Evolutionary conservation across 2,113 vertebrate genomes (phyloP).

Genomic region (Hiodon alosoides): DNA sequence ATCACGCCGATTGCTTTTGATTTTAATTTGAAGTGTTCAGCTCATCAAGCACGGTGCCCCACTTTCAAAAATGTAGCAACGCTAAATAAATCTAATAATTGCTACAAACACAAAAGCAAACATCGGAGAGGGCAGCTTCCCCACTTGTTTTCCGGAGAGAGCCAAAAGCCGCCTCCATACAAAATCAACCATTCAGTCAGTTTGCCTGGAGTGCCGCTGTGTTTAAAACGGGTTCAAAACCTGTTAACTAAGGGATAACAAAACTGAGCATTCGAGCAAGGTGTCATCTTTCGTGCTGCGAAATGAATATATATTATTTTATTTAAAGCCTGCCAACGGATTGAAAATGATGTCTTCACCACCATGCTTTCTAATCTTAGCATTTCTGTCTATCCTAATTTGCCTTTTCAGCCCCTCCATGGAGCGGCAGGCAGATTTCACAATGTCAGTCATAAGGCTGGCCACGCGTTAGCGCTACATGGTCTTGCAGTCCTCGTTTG

Average conservation of each 20-base stretch:
- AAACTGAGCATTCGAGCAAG: not conserved
- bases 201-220: not conserved
- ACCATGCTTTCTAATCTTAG: not conserved
- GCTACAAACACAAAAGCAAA: slow-evolving; percentile 21
- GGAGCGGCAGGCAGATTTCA: not conserved
- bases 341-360: not conserved
- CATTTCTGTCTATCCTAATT: not conserved
- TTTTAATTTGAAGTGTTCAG: slow-evolving; percentile 31
- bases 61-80: slow-evolving; percentile 24
- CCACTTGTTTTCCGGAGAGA: not conserved
- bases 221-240: slow-evolving; percentile 5
- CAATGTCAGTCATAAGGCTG: not conserved
- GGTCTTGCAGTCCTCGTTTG: not conserved
- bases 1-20: slow-evolving; percentile 20
- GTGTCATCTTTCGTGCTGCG: not conserved
- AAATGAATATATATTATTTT: not conserved
- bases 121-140: slow-evolving; percentile 9
- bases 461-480: no score
- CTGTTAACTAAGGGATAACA: slow-evolving; percentile 15
- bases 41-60: slow-evolving; percentile 27
- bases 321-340: not conserved
- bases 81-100: slow-evolving; percentile 30
- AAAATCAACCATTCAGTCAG: not conserved
- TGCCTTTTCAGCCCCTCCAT: not conserved
- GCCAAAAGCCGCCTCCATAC: not conserved